These are phyloP conservation scores for Equus przewalskii DNA, from an alignment of 2,113 vertebrate species.

Conservation along the genomic window DNA sequence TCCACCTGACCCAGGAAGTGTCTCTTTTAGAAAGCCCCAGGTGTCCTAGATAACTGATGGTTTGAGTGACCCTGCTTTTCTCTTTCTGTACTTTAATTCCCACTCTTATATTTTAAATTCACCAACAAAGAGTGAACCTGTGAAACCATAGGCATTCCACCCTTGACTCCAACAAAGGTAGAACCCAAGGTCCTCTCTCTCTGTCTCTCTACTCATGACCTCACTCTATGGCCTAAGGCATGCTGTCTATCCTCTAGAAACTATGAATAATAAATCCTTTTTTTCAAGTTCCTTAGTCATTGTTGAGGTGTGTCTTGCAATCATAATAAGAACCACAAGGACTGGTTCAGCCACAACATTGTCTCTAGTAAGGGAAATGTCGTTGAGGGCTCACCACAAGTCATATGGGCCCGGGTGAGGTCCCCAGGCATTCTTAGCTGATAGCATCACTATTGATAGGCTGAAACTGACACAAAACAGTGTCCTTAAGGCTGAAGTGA, in stretches of 20 bases:
- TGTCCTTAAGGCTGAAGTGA: background rate
- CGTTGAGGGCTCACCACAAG: background rate
- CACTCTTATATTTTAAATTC: background rate
- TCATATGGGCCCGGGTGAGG: background rate
- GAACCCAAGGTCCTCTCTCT: background rate
- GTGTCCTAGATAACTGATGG: background rate
- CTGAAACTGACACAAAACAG: background rate
- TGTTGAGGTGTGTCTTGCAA: background rate
- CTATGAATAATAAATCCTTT: background rate
- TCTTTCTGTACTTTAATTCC: too few species aligned
- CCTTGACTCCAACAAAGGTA: too few species aligned
- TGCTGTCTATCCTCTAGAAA: background rate
- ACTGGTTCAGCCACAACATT: background rate
- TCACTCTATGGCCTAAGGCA: background rate
- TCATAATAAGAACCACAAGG: background rate
- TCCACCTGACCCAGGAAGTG: background rate
- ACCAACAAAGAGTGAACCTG: background rate
- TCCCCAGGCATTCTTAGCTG: background rate
- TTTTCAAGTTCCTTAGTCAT: background rate
- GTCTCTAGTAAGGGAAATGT: too few species aligned
- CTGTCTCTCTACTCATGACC: background rate
- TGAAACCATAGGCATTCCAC: background rate
- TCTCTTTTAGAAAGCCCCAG: background rate
- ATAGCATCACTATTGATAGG: background rate
- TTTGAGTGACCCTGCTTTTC: background rate